phyloP scores from a whole-genome alignment of 2,113 vertebrate genomes.

The Phoxinus phoxinus region DNA sequence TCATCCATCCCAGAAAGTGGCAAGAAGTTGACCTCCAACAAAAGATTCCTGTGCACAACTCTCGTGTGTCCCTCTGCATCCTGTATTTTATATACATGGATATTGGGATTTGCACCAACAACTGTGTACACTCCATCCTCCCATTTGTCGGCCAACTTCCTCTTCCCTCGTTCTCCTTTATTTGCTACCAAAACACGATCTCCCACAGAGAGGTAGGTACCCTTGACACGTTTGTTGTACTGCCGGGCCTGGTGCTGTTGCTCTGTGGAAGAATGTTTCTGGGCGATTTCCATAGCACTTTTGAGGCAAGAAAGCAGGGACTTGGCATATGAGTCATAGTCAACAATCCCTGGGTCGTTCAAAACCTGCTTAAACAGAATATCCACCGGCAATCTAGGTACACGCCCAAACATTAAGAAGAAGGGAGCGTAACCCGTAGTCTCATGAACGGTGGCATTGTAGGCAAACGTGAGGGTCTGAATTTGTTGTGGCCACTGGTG shows the following conservation, averaged over 20 bases:
- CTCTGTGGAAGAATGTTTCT: constrained; percentile 33
- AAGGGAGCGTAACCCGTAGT: constrained; percentile 44
- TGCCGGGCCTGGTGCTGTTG: constrained; percentile 25
- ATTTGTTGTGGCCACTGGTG: constrained; percentile 18
- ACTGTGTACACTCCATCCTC: not conserved
- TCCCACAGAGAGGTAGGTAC: constrained; percentile 34
- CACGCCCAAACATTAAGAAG: constrained; percentile 47
- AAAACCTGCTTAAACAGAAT: constrained; percentile 22
- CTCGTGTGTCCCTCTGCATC: not conserved
- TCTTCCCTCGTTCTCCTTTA: constrained; percentile 49
- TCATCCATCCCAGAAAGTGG: not conserved
- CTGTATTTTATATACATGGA: constrained; percentile 9
- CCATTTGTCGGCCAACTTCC: constrained; percentile 45
- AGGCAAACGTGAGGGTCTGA: not conserved
- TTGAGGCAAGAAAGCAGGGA: constrained; percentile 31
- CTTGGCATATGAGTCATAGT: constrained; percentile 34
- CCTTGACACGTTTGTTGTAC: constrained; percentile 31
- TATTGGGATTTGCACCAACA: not conserved
- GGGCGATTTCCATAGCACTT: constrained; percentile 36
- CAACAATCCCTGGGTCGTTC: not conserved
- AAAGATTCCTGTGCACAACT: constrained; percentile 10
- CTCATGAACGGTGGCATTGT: constrained; percentile 41
- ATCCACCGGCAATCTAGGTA: constrained; percentile 16
- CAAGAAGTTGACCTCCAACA: constrained; percentile 25
- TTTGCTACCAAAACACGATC: constrained; percentile 51